Evolutionary conservation across 2,888 invertebrate genomes (phyloP), one percentile per base, ranked within the genome.

Genomic region (Tuta absoluta): DNA sequence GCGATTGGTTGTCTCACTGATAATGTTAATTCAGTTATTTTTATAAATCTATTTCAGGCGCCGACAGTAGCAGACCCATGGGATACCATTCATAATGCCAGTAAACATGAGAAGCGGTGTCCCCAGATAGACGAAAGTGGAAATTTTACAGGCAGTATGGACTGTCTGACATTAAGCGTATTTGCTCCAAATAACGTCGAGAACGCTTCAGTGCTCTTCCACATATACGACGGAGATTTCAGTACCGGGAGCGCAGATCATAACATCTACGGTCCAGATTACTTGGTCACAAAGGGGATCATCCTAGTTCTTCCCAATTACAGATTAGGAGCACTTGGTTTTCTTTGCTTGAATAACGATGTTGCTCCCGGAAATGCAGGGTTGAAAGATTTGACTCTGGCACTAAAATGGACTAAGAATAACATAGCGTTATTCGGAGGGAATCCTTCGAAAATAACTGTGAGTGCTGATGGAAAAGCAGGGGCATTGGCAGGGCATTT

Each of bases 81-180:
- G 80, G 63, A 67, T 17, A 63, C 61, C 0, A 57, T 76, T n/a
- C 79, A 77, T 28, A 62, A 79, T 11, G 68, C 69, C 17, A 65
- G 33, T 45, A 67, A 72, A 45, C 89, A 89, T 62, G 71, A 23
- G 1, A 80, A 76, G 37, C 72, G 68, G 1, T 89, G 89, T 63
- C 88, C 87, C 28, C 89, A 89, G 75, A 65, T 84, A 14, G 63
- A 64, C 19, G 53, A 72, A 17, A 69, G 69, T 19, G 71, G 77
- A 38, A 41, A 57, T 10, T 73, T 67, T 21, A 71, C 75, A 3
- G 89, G 85, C 11, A 75, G 74, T 38, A 56, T 65, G 1, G 77
- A 87, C 48, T 91, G 91, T 66, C 73, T 91, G n/a, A 88, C 87
- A 14, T 69, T 91, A 19, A 91, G 85, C 68, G 78, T 91, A 17